These are phyloP conservation scores for Trichosurus vulpecula DNA, from an alignment of 2,797 vertebrate genomes.

Conservation along the genomic window DNA sequence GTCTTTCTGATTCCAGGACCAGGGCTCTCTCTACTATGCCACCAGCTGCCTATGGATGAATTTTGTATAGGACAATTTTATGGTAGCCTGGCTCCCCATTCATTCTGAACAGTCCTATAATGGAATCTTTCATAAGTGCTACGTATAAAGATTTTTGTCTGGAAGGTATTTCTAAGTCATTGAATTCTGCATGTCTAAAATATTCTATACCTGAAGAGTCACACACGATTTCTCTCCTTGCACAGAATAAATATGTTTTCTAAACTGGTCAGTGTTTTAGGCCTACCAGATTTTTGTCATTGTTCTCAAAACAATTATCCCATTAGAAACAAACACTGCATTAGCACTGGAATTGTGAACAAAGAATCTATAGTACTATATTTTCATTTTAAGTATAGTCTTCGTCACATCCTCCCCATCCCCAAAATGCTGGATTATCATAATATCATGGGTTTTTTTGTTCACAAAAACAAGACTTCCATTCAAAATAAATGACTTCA, in stretches of 20 bases:
- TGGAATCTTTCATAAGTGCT: conserved; percentile 12
- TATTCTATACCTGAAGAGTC: conserved; percentile 15
- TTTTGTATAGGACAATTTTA: neutral
- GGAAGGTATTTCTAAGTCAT: neutral
- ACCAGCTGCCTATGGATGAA: neutral
- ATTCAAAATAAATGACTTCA: conserved; percentile 71
- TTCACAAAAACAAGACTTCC: conserved; percentile 51
- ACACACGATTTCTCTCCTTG: neutral
- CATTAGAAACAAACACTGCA: conserved; percentile 52
- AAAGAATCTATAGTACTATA: conserved; percentile 64
- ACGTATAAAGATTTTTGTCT: conserved; percentile 1
- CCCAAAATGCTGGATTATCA: conserved; percentile 39
- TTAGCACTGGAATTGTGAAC: conserved; percentile 53
- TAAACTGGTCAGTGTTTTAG: neutral
- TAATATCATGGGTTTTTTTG: conserved; percentile 71
- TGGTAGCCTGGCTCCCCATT: neutral
- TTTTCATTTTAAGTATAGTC: conserved; percentile 46
- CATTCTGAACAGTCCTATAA: conserved; percentile 5
- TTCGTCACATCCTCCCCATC: conserved; percentile 55
- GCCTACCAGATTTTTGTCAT: neutral
- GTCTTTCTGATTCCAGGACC: neutral
- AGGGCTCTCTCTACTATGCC: neutral
- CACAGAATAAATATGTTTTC: conserved; percentile 47
- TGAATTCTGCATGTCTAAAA: conserved; percentile 48
- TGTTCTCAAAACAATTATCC: conserved; percentile 42